These are phyloP conservation scores for Cordilura impudica DNA, from an alignment of 2,888 invertebrate genomes.

Conservation along the genomic window DNA sequence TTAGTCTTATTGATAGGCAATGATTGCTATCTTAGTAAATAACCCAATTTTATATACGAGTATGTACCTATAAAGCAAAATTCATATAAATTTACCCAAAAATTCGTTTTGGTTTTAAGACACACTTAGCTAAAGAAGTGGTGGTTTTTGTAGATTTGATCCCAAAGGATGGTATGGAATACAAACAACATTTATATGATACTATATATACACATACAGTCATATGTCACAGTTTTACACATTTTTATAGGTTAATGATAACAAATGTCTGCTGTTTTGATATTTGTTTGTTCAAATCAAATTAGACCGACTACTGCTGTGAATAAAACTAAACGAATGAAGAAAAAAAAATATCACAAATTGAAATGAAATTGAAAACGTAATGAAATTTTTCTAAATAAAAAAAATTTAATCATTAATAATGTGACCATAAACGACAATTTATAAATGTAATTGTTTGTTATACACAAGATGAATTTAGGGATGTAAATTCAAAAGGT, in stretches of 20 bases:
- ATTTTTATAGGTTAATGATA: constrained; percentile 53
- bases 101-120: background rate
- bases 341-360: constrained; percentile 1
- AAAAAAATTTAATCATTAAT: constrained; percentile 35
- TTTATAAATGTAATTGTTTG: constrained; percentile 53
- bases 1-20: constrained; percentile 51
- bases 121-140: background rate
- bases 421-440: constrained; percentile 61
- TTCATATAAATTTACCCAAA: constrained; percentile 36
- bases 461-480: background rate
- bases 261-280: constrained; percentile 40
- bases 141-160: background rate
- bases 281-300: constrained; percentile 55
- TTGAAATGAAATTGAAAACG: constrained; percentile 61
- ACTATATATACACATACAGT: background rate
- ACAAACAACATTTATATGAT: background rate
- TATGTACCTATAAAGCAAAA: background rate
- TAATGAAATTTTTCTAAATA: constrained; percentile 57
- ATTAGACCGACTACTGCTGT: constrained; percentile 59
- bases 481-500: constrained; percentile 2
- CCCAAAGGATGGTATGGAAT: constrained; percentile 9
- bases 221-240: constrained; percentile 52
- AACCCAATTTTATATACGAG: background rate
- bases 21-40: constrained; percentile 21
- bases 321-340: constrained; percentile 37